Evolutionary conservation across 2,888 invertebrate species (phyloP), one percentile per base, ranked within the genome.

Genomic region (Erebia palarica): DNA sequence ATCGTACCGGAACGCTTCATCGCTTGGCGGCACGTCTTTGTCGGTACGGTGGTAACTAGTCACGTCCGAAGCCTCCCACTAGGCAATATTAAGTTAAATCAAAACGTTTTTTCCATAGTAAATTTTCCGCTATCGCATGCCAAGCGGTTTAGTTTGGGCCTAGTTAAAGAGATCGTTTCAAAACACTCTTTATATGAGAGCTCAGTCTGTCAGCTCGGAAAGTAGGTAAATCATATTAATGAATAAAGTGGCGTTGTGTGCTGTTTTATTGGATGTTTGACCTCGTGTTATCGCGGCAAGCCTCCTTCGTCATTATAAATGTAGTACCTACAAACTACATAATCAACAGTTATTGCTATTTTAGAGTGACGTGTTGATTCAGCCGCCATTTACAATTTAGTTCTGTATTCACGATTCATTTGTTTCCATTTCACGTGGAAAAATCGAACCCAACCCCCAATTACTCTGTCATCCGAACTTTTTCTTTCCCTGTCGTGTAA

Each of bases 241-340:
- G 79, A 82, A 83, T 79, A 86, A 82, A 84, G 81, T 81, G 75
- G 78, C 81, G 79, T 81, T 82, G 74, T 74, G 77, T 83, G 80
- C 79, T 78, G 81, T 84, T 86, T 82, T 83, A 84, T 84, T 87
- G 82, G 82, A 82, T 82, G 83, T 84, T 83, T 89, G 90, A 91
- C 91, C 91, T 87, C 86, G 84, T 77, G 84, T 84, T 91, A 91
- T 91, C 91, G 85, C 82, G 89, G 76, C 90, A 86, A 90, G 90
- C 90, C 91, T 89, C 87, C 91, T 89, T 86, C 86, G 85, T 87
- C 86, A 86, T 82, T 81, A 59, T 36, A 59, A 7, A 16, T 16
- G 36, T 42, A 47, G 65, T 79, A 78, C 76, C 78, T 80, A 80
- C 78, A 49, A 80, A 82, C 67, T 67, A 67, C 59, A 59, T 59